Evolutionary conservation across 2,888 invertebrate species (phyloP).

Genomic region (Pasiphila rectangulata): DNA sequence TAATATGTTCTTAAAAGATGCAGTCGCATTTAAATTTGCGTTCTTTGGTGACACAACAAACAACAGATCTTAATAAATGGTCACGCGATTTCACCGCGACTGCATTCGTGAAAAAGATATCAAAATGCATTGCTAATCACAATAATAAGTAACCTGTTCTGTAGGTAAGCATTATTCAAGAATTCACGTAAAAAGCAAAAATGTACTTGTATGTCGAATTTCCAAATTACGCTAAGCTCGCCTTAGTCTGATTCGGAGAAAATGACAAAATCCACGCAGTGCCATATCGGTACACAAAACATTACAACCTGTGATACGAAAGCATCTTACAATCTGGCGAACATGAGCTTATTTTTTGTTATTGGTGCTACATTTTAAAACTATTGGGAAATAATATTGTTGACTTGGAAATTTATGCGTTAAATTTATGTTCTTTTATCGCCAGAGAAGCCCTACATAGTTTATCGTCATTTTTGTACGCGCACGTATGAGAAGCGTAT

Average conservation of each 20-base stretch:
- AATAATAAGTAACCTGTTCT: neutral
- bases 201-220: conserved; percentile 26
- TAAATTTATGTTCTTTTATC: conserved; percentile 1
- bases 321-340: conserved; percentile 23
- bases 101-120: conserved; percentile 11
- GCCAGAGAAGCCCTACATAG: conserved; percentile 57
- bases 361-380: conserved; percentile 43
- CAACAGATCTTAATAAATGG: neutral
- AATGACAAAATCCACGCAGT: conserved; percentile 16
- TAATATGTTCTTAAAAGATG: conserved; percentile 10
- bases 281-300: conserved; percentile 27
- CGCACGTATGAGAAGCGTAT: conserved; percentile 62
- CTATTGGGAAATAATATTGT: conserved; percentile 14
- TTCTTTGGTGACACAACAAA: neutral
- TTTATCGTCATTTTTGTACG: conserved; percentile 60
- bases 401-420: conserved; percentile 6
- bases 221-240: conserved; percentile 52
- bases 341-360: conserved; percentile 31
- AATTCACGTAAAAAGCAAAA: neutral
- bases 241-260: conserved; percentile 52
- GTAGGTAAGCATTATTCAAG: neutral
- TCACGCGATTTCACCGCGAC: conserved; percentile 1
- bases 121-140: conserved; percentile 9
- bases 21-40: conserved; percentile 8
- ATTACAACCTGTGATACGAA: conserved; percentile 40